Evolutionary conservation across 2,113 vertebrate genomes (phyloP).

Genomic region (Probosciger aterrimus): DNA sequence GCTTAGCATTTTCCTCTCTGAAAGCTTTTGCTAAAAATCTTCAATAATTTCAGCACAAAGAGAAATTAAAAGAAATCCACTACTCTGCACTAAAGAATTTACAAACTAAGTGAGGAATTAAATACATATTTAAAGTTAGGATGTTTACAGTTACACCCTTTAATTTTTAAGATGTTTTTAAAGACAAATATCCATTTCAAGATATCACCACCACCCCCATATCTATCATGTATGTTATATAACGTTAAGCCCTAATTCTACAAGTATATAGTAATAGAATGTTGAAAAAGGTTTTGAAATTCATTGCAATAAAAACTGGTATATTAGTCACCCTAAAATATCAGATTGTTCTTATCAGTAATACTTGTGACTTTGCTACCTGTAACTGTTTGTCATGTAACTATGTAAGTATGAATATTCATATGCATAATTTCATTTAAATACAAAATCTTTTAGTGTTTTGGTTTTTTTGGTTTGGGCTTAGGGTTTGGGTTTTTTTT

Average conservation of each 20-base stretch:
- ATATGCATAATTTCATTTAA: neutral
- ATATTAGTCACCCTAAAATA: neutral
- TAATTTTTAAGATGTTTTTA: neutral
- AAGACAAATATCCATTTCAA: neutral
- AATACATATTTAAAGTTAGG: neutral
- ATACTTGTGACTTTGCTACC: neutral
- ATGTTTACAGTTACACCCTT: neutral
- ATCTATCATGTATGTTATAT: neutral
- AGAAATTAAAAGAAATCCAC: neutral
- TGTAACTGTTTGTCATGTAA: neutral
- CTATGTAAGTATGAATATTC: neutral
- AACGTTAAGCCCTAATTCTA: neutral
- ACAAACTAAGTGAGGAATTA: neutral
- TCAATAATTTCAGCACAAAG: neutral
- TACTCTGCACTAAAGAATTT: neutral
- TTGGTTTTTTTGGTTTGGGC: neutral
- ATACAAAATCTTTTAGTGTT: neutral
- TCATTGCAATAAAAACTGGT: neutral
- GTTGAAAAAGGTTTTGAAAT: neutral
- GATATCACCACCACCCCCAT: neutral
- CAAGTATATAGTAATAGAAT: neutral
- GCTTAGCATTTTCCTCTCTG: rapidly evolving
- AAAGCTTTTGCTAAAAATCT: neutral
- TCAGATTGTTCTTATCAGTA: neutral
- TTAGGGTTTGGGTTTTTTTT: neutral